Base-by-base conservation (phyloP, 2,113 vertebrate species). In the Syrrhaptes paradoxus region DNA sequence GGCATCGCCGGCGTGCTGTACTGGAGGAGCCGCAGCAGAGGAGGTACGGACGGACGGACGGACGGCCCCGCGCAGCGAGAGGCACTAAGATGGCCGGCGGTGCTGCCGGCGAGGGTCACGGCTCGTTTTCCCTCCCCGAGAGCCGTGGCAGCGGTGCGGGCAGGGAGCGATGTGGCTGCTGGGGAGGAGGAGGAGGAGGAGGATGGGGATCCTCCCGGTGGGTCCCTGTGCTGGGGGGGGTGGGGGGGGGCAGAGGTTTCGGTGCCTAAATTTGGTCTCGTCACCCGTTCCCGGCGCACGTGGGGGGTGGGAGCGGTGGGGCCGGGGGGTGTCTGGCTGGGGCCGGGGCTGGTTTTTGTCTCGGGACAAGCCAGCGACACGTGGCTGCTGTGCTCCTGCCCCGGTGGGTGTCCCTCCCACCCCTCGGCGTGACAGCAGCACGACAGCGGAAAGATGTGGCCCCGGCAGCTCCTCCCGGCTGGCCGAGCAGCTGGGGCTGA, bases 1-100 rank as follows among this genome's bases (percentile, higher is more conserved):
- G 98, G 98, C 94, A 94, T 98, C 84, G 98, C 97, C 4, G 97
- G 97, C 29, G 95, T 98, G 76, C 94, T 98, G 38, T 98, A 98
- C 96, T 98, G 98, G 98, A 94, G 97, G 66, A 98, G 93, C 81
- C 92, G 90, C 81, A 95, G 92, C 95, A 97, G 95, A 97, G 93
- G 97, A 98, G 98, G 98, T 98, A 95, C 55, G 59, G 29, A 41
- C 38, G 38, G 38, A 41, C 38, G 12, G 38, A 41, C 38, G 38
- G 38, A 41, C 38, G 38, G 38, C 38, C 38, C 38, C 38, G 38
- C 38, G 12, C 38, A 41, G 38, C 38, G 54, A 22, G 20, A 17
- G 31, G 16, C 1, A 8, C 79, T 77, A 34, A 89, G 9, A 79
- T 90, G 92, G 94, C 92, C 54, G 86, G 68, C 38, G 6, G 6